A percentile compares a stretch with the other conserved stretches of the same genome.
Conservation (phyloP, 2,113 vertebrate genomes). For the Scomber scombrus region DNA sequence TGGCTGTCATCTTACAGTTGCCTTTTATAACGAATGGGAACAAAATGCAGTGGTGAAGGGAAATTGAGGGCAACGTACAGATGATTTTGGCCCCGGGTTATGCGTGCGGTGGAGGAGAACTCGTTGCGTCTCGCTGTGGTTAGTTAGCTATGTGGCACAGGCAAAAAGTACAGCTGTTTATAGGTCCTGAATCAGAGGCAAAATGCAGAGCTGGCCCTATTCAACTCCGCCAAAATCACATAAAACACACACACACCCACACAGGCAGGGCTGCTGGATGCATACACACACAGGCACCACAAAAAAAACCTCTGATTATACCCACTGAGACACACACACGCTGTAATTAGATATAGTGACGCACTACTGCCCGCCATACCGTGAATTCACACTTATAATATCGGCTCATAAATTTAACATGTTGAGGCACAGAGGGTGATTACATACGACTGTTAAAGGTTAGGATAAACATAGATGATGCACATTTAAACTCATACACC, state of each 20-base stretch:
- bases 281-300: conserved; percentile 47
- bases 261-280: conserved; percentile 40
- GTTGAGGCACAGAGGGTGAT: conserved; percentile 44
- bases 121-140: conserved; percentile 68
- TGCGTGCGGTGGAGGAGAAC: conserved; percentile 52
- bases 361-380: conserved; percentile 56
- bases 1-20: conserved; percentile 64
- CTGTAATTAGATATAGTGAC: conserved; percentile 76
- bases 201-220: conserved; percentile 62
- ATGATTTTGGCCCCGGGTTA: conserved; percentile 71
- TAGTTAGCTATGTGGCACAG: conserved; percentile 68
- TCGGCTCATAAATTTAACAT: conserved; percentile 60
- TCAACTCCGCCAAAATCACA: conserved; percentile 46
- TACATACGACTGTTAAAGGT: conserved; percentile 51
- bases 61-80: conserved; percentile 73
- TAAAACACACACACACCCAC: conserved; percentile 44
- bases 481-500: conserved; percentile 41
- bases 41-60: conserved; percentile 59
- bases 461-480: conserved; percentile 62
- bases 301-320: conserved; percentile 77
- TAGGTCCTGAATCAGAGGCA: conserved; percentile 58
- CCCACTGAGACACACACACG: conserved; percentile 31
- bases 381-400: conserved; percentile 59
- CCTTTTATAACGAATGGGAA: conserved; percentile 64
- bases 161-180: conserved; percentile 67